Base-by-base conservation (phyloP, 2,888 invertebrate species). In the Mythimna pallens region DNA sequence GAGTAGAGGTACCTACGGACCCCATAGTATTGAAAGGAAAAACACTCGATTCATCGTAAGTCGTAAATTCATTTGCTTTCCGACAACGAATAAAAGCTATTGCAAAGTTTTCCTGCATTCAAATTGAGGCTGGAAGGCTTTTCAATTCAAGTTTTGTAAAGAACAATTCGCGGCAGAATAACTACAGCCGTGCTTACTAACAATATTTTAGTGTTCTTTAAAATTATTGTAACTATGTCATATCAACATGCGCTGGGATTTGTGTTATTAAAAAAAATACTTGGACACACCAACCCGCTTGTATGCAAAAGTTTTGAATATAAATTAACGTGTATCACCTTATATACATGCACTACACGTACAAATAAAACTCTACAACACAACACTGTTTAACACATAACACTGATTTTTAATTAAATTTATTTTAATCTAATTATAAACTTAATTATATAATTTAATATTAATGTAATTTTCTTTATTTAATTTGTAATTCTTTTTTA, bases 61-160 rank as follows among this genome's bases (percentile, higher is more conserved):
- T 91, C 91, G 92, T 93, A 93, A 94, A 94, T 94, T 94, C 89
- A 93, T 93, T 94, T 93, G 92, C 90, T 93, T 91, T 90, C 90
- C 90, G 89, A 89, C 92, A 90, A 91, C 90, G 88, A 94, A 94
- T 94, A 93, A 95, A 94, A 94, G 92, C 92, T 90, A 92, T 93
- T 91, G 92, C 91, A 90, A 94, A 94, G 92, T 95, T 95, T 93
- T 88, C 87, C 91, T 93, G 94, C 93, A 94, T 93, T 93, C 92
- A 93, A 94, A 95, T 93, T 92, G 93, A 92, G 92, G 90, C 91
- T 91, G 89, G 90, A 90, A 93, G 92, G 91, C 91, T 92, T 94
- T 94, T 94, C 93, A 92, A 95, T 94, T 91, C 90, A 93, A 94
- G 92, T 94, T 94, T 91, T 90, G 89, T 91, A 89, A 92, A 92